A percentile compares a stretch with the other conserved stretches of the same genome.
phyloP scores from a whole-genome alignment of 1,140 invertebrate species.

The Lasioglossum albipes region DNA sequence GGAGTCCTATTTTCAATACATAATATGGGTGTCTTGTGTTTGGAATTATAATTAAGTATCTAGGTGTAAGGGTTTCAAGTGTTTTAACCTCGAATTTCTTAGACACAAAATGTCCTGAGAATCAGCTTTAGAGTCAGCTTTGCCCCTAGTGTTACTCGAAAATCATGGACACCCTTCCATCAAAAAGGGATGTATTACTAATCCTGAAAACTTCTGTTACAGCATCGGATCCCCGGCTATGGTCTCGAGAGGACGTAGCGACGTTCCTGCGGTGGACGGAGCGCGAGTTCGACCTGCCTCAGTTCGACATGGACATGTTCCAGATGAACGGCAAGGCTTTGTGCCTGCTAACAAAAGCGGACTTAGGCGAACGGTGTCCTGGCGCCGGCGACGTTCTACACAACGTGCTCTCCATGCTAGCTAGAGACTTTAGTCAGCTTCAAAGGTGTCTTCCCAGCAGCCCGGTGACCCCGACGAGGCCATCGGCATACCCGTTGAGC shows the following conservation, averaged over 20 bases:
- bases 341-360: constrained; percentile 92
- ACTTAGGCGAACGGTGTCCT: constrained; percentile 93
- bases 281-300: constrained; percentile 94
- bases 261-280: constrained; percentile 95
- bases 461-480: constrained; percentile 91
- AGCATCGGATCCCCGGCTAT: constrained; percentile 93
- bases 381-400: constrained; percentile 95
- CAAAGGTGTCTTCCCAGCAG: constrained; percentile 89
- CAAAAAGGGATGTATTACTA: too few species aligned
- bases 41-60: too few species aligned
- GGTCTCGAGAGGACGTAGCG: constrained; percentile 94
- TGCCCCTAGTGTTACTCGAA: too few species aligned
- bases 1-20: too few species aligned
- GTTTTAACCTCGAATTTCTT: too few species aligned
- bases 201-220: constrained; percentile 26
- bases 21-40: too few species aligned
- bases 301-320: constrained; percentile 95
- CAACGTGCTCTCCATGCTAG: constrained; percentile 94
- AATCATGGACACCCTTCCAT: too few species aligned
- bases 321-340: constrained; percentile 99
- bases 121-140: too few species aligned
- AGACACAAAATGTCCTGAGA: too few species aligned
- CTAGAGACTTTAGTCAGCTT: constrained; percentile 88
- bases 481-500: constrained; percentile 87
- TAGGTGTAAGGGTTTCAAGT: too few species aligned